These are phyloP conservation scores for Theristicus caerulescens DNA, from an alignment of 2,113 vertebrate genomes.

Conservation along the genomic window DNA sequence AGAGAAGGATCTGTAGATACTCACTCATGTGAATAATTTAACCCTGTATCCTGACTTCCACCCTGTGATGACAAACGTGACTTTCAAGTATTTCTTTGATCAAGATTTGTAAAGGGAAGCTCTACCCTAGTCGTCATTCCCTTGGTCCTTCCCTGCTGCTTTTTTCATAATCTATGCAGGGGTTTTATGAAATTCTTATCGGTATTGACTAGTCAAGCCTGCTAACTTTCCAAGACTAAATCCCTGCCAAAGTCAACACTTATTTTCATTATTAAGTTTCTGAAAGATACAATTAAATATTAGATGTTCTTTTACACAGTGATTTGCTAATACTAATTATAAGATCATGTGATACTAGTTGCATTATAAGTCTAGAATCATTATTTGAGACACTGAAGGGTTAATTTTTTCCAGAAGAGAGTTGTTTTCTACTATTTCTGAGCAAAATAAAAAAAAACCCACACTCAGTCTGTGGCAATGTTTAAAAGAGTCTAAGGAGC, in stretches of 20 bases:
- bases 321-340: neutral
- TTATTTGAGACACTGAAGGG: neutral
- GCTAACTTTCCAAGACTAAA: conserved; percentile 1
- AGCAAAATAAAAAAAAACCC: neutral
- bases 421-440: neutral
- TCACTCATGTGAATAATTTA: neutral
- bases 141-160: neutral
- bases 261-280: neutral
- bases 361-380: neutral
- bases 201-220: neutral
- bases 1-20: neutral
- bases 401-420: neutral
- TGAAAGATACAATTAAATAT: neutral
- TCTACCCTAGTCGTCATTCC: neutral
- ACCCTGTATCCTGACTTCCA: neutral
- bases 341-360: neutral
- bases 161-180: neutral
- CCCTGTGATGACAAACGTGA: neutral
- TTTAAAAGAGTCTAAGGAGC: neutral
- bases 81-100: neutral
- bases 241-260: neutral
- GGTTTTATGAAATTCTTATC: neutral
- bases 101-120: neutral
- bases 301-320: neutral
- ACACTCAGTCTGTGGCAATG: neutral